Evolutionary conservation across 2,113 vertebrate genomes (phyloP), one percentile per base, ranked within the genome.

Genomic region (Tylochromis polylepis): DNA sequence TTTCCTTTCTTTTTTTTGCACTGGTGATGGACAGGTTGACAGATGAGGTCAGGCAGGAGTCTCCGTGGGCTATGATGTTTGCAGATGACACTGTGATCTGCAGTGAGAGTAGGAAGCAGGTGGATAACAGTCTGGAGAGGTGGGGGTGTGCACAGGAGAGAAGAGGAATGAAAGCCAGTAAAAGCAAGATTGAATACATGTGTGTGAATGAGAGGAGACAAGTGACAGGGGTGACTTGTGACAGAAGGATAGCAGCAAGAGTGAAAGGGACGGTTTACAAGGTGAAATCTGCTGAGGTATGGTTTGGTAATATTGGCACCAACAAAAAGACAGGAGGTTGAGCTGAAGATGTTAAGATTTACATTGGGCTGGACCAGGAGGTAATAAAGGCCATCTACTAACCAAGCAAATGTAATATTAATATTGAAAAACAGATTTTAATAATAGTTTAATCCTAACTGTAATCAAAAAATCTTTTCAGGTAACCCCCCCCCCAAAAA

Each of bases 331-430:
- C 3, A 72, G 41, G 3, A 46, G 41, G 41, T 4, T 24, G 65
- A 72, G 36, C 22, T 70, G 8, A 72, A 72, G 38, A 46, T 72
- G 67, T 27, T 18, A 72, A 72, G 67, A 72, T 70, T 70, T 43
- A 43, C 38, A 43, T 46, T 27, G 22, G 22, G 22, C 22, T 27
- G 14, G 41, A 24, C 8, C 38, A 55, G 51, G 9, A 55, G 51
- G 43, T 15, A 46, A 46, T 15, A 5, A 46, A 46, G 43, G 15
- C 43, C 3, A 46, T 46, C 43, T 15, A 3, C 60, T 38, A 67
- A 67, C 20, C 34, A 67, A 38, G 20, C 0, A 67, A 67, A 38
- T 22, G 20, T 67, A 67, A 67, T 41, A 38, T 67, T 67, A 67
- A 67, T 38, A 67, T 22, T 67, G 20, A 41, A 67, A 67, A 41